phyloP scores from a whole-genome alignment of 2,797 vertebrate species.

The Neomorphus geoffroyi region DNA sequence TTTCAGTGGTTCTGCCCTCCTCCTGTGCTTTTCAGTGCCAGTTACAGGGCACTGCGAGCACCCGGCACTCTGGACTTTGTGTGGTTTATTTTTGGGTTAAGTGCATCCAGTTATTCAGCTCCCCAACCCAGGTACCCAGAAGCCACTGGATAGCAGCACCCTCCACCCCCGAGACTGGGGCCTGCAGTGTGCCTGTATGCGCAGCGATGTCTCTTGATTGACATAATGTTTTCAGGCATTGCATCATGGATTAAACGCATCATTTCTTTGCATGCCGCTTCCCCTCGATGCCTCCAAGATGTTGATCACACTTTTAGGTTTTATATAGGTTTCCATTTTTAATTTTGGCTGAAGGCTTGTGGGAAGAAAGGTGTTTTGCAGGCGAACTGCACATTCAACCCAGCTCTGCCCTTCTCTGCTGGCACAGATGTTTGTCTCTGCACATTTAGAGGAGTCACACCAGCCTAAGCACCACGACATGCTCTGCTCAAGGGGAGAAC shows the following conservation, averaged over 20 bases:
- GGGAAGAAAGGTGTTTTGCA: not conserved
- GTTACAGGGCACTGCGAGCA: not conserved
- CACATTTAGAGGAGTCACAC: not conserved
- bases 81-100: not conserved
- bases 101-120: not conserved
- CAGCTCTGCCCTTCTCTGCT: not conserved
- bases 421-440: not conserved
- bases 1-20: not conserved
- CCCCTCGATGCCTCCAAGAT: not conserved
- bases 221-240: not conserved
- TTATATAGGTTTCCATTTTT: not conserved
- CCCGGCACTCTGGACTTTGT: rapidly evolving
- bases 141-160: not conserved
- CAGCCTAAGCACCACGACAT: not conserved
- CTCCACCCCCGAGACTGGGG: not conserved
- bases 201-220: not conserved
- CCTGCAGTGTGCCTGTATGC: not conserved
- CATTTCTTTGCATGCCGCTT: not conserved
- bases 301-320: not conserved
- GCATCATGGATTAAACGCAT: not conserved
- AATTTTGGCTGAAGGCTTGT: not conserved
- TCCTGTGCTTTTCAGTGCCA: rapidly evolving
- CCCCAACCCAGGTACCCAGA: not conserved
- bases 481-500: not conserved
- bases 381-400: not conserved